phyloP scores from a whole-genome alignment of 2,888 invertebrate genomes.

The Phaonia tiefii region DNA sequence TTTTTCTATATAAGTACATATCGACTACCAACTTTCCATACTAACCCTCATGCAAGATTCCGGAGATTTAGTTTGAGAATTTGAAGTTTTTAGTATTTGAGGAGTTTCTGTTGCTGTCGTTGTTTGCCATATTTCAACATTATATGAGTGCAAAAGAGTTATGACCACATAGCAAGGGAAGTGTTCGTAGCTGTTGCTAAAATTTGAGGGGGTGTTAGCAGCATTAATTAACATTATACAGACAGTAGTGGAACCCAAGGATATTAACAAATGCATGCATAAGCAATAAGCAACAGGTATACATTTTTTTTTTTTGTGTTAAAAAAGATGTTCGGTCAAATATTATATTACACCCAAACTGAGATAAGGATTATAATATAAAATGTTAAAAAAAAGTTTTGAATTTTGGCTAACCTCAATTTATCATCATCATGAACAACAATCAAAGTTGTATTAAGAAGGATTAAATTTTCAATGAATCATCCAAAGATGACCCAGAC shows the following conservation, averaged over 20 bases:
- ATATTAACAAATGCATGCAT: not conserved
- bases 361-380: not conserved
- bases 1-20: too few species aligned
- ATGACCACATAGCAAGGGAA: slow-evolving; percentile 48
- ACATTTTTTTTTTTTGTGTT: not conserved
- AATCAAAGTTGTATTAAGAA: slow-evolving; percentile 31
- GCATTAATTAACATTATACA: slow-evolving; percentile 45
- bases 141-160: slow-evolving; percentile 22
- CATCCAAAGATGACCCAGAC: not conserved
- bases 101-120: slow-evolving; percentile 18
- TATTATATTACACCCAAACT: slow-evolving; percentile 39
- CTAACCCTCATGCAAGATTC: too few species aligned
- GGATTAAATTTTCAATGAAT: not conserved
- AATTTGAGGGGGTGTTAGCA: not conserved
- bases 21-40: too few species aligned
- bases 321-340: slow-evolving; percentile 20
- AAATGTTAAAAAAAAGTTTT: not conserved
- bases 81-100: not conserved
- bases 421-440: not conserved
- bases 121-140: slow-evolving; percentile 23
- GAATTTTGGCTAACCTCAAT: not conserved
- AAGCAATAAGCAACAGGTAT: slow-evolving; percentile 3
- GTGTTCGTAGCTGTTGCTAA: slow-evolving; percentile 1
- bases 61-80: too few species aligned
- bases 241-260: slow-evolving; percentile 8